Percentiles rank a stretch among this genome's conserved stretches.
Conservation (phyloP, 2,888 invertebrate species). For the Pilophorus perplexus region DNA sequence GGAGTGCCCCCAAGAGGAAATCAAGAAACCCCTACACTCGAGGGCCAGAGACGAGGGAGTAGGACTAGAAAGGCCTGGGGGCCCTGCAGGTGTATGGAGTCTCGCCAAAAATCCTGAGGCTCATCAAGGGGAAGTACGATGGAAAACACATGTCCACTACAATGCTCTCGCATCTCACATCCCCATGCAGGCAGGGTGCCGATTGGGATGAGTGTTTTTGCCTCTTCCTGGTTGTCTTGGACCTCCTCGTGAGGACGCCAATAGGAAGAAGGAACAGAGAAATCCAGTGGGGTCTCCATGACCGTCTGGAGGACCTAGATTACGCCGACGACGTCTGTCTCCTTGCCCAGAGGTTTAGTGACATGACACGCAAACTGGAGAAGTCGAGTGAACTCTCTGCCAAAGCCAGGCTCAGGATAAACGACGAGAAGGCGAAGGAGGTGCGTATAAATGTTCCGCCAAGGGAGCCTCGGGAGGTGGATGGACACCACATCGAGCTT, state of each 20-base stretch:
- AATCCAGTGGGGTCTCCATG: neutral
- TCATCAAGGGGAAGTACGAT: neutral
- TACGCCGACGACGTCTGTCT: no score
- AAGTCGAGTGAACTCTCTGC: neutral
- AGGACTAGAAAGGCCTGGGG: no score
- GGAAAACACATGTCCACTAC: neutral
- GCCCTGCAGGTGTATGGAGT: neutral
- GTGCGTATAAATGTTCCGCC: neutral
- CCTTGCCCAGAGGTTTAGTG: neutral
- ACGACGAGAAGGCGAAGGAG: neutral
- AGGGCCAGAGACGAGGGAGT: no score
- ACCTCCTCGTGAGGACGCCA: neutral
- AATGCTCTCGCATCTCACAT: neutral
- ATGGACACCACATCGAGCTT: slow-evolving; percentile 7
- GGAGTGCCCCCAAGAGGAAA: no score
- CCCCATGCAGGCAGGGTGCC: no score
- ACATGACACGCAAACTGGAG: neutral
- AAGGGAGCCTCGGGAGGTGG: neutral
- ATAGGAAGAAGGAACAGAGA: neutral
- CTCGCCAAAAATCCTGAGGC: neutral
- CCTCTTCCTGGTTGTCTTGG: neutral
- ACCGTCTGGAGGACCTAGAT: slow-evolving; percentile 3
- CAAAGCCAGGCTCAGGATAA: neutral
- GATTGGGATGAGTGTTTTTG: no score
- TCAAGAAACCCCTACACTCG: no score